Conservation (phyloP, 1,140 invertebrate species). For the Ericerus pela region DNA sequence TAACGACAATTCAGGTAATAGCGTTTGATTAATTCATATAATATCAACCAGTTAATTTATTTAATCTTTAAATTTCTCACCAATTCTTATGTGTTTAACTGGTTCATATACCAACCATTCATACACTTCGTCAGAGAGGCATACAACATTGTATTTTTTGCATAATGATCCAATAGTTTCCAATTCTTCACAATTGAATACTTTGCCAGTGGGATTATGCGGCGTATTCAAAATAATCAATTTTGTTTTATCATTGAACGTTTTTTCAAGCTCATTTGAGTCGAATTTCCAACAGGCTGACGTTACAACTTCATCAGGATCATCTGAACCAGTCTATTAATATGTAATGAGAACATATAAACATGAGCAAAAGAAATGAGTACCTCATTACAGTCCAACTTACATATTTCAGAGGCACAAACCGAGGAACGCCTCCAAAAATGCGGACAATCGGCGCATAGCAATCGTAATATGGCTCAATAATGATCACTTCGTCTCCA, state of each 20-base stretch:
- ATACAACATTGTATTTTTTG: constrained; percentile 81
- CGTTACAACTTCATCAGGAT: not conserved
- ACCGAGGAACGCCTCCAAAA: constrained; percentile 73
- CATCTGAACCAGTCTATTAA: no score
- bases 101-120: constrained; percentile 90
- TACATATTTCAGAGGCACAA: constrained; percentile 73
- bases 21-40: not conserved
- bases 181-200: constrained; percentile 55
- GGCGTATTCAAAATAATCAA: constrained; percentile 91
- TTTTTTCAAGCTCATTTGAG: constrained; percentile 54
- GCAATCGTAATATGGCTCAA: constrained; percentile 97
- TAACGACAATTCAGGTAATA: not conserved
- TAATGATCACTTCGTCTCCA: constrained; percentile 88
- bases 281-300: constrained; percentile 86
- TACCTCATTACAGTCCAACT: constrained; percentile 22
- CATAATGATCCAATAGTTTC: constrained; percentile 70
- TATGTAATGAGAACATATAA: no score
- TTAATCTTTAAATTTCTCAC: no score
- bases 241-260: constrained; percentile 89
- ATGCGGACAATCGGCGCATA: constrained; percentile 87
- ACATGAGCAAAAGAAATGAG: no score
- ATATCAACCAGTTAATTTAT: constrained; percentile 23
- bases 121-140: constrained; percentile 93
- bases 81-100: constrained; percentile 75
- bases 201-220: constrained; percentile 90